Evolutionary conservation across 35 echinoderm and acorn worm species (phyloP).

Genomic region (Anneissia japonica): DNA sequence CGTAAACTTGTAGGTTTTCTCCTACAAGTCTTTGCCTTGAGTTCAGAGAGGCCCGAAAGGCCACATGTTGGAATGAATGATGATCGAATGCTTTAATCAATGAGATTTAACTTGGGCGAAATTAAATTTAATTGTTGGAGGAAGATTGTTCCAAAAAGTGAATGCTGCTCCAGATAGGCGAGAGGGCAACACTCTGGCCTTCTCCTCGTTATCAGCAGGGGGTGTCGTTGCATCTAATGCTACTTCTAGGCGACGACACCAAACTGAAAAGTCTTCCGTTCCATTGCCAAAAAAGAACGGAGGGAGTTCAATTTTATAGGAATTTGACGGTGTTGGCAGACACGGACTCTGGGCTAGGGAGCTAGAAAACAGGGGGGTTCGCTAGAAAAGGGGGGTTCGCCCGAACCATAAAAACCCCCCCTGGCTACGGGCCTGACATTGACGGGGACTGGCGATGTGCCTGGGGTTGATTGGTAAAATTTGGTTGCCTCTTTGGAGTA

Average conservation of each 20-base stretch:
- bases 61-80: not conserved
- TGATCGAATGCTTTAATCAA: not conserved
- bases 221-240: not conserved
- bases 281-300: not conserved
- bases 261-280: not conserved
- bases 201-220: not conserved
- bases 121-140: not conserved
- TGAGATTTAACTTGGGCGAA: not conserved
- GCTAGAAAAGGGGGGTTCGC: no score
- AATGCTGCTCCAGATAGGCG: not conserved
- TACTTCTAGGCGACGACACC: not conserved
- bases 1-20: slow-evolving; percentile 45
- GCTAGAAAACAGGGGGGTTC: no score
- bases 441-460: no score
- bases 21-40: slow-evolving; percentile 11
- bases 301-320: not conserved
- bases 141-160: not conserved
- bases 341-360: no score
- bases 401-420: no score
- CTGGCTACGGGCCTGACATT: no score
- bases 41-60: not conserved
- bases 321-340: no score
- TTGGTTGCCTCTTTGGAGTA: no score
- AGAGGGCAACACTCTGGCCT: not conserved
- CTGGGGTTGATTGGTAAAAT: no score